phyloP scores from a whole-genome alignment of 2,888 invertebrate genomes.

The Schizaphis graminum region DNA sequence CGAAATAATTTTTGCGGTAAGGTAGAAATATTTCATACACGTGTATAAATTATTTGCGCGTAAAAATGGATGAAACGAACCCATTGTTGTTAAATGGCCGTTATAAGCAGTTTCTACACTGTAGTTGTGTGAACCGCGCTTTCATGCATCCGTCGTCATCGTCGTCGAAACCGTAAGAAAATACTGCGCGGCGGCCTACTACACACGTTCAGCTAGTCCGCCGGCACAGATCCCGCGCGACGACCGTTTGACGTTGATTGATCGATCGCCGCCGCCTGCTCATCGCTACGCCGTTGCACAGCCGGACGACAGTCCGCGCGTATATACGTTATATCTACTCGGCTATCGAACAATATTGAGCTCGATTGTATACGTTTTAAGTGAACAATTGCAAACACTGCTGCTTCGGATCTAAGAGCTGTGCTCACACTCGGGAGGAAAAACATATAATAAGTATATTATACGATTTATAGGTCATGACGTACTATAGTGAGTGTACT shows the following conservation, averaged over 20 bases:
- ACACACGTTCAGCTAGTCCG: neutral
- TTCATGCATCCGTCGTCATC: neutral
- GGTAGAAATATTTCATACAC: neutral
- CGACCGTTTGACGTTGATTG: conserved; percentile 60
- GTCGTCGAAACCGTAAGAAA: conserved; percentile 29
- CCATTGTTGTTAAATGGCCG: neutral
- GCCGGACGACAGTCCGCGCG: neutral
- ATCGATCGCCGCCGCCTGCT: conserved; percentile 43
- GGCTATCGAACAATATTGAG: neutral
- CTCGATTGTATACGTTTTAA: neutral
- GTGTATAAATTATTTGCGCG: neutral
- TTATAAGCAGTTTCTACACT: neutral
- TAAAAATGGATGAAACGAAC: neutral
- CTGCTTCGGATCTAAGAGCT: neutral
- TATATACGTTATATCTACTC: neutral
- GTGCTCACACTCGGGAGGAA: neutral
- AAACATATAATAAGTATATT: neutral
- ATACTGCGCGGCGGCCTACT: conserved; percentile 31
- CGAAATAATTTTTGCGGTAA: neutral
- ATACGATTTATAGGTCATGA: neutral
- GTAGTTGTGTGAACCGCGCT: neutral
- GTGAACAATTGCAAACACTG: neutral
- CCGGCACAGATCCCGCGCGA: conserved; percentile 29
- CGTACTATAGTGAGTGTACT: no score
- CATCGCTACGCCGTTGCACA: neutral